A percentile compares a stretch with the other conserved stretches of the same genome.
phyloP scores from a whole-genome alignment of 2,797 vertebrate species.

The Pitangus sulphuratus region DNA sequence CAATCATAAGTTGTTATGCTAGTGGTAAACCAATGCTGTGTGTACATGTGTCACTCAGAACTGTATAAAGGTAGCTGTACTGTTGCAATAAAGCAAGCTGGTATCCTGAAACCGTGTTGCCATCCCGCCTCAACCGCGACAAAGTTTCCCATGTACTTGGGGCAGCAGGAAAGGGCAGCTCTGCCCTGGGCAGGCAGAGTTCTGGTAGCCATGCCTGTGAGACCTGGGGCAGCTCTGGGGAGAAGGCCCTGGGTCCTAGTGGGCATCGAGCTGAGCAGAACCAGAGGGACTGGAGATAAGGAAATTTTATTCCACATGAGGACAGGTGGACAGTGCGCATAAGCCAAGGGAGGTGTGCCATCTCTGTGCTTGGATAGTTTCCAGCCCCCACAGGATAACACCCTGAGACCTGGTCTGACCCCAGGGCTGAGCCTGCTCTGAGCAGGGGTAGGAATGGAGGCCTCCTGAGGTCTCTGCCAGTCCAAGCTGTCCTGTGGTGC shows the following conservation, averaged over 20 bases:
- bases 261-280: not conserved
- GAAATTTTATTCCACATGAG: not conserved
- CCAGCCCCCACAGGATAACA: not conserved
- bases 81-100: too few relatives aligned
- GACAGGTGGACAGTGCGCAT: not conserved
- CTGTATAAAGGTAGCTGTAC: too few relatives aligned
- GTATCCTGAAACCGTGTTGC: too few relatives aligned
- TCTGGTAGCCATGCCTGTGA: not conserved
- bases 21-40: too few relatives aligned
- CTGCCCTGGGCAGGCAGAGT: too few relatives aligned
- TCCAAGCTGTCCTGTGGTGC: accelerated
- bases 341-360: accelerated
- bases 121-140: too few relatives aligned
- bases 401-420: not conserved
- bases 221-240: not conserved
- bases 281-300: not conserved
- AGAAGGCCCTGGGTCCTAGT: not conserved
- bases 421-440: not conserved
- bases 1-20: too few relatives aligned
- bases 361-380: not conserved
- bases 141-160: accelerated
- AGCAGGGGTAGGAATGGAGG: not conserved
- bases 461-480: too few relatives aligned
- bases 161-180: not conserved
- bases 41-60: too few relatives aligned